Evolutionary conservation across 2,113 vertebrate genomes (phyloP).

Genomic region (Piaya cayana): DNA sequence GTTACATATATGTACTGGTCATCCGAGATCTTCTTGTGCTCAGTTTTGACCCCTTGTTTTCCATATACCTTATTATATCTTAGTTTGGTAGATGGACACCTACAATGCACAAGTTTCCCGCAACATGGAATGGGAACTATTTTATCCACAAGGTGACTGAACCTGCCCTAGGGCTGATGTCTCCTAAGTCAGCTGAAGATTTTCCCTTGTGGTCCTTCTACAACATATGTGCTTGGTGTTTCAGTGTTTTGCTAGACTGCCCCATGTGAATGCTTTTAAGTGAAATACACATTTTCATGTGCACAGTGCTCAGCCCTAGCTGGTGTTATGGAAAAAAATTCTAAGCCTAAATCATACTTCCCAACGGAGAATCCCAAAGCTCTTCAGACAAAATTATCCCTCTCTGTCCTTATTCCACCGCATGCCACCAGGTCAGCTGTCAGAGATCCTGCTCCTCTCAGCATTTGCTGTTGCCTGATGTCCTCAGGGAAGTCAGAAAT

Average conservation of each 20-base stretch:
- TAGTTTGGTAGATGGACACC: not conserved
- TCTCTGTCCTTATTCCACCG: not conserved
- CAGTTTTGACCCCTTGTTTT: not conserved
- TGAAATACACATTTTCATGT: not conserved
- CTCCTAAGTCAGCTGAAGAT: not conserved
- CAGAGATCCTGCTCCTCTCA: not conserved
- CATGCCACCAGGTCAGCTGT: not conserved
- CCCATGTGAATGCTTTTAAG: not conserved
- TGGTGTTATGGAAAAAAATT: not conserved
- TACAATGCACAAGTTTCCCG: not conserved
- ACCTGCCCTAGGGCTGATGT: not conserved
- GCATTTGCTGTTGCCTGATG: not conserved
- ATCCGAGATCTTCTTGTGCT: not conserved
- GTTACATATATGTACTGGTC: not conserved
- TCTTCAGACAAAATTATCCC: not conserved
- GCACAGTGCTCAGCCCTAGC: not conserved
- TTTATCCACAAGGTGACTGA: not conserved
- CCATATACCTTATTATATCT: not conserved
- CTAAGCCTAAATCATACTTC: not conserved
- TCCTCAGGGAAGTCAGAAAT: conserved; percentile 36
- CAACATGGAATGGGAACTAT: not conserved
- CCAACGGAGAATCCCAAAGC: not conserved
- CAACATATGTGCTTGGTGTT: not conserved
- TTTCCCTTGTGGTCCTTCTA: not conserved
- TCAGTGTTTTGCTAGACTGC: not conserved